Base-by-base conservation (phyloP, 2,888 invertebrate genomes). In the Petrolisthes manimaculis region DNA sequence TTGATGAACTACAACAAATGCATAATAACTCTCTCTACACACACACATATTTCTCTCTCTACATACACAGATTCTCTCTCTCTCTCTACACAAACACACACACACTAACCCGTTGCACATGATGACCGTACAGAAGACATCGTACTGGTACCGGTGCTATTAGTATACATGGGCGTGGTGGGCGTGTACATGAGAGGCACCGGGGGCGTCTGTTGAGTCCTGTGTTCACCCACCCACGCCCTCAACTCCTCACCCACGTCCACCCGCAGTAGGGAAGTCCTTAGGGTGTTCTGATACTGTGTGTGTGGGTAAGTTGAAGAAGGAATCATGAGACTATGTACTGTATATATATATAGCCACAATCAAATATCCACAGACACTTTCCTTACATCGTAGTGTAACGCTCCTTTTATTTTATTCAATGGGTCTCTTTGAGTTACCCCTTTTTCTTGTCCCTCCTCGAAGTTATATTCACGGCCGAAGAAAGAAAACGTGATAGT, bases 161-260 rank as follows among this genome's bases (percentile, higher is more conserved):
- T n/a, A 5, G 55, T n/a, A 78, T 37, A 9, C 78, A 56, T 0
- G 78, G 53, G 37, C 54, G 67, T 21, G 82, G 51, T 18, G 5
- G 86, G 86, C 12, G 75, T 53, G 78, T 86, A 83, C 54, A 78
- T 61, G 53, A 86, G 77, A 4, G 86, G 86, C 14, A 78, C 61
- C 1, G 86, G 86, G 5, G 77, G 86, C 0, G 82, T 86, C 83
- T 86, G 86, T 8, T 54, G 69, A 9, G 86, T 86, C 24, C 82
- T 86, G 69, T 86, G 37, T n/a, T 53, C 37, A 21, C 53, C 77
- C 54, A 86, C 86, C 86, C 86, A 86, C 24, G 67, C 53, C 14
- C 55, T n/a, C 54, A 86, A 14, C 69, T 86, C 86, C 69, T 81
- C 53, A 5, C 78, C 83, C 51, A 86, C 86, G n/a, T 86, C 78